Evolutionary conservation across 2,888 invertebrate species (phyloP), one percentile per base, ranked within the genome.

Genomic region (Patella caerulea): DNA sequence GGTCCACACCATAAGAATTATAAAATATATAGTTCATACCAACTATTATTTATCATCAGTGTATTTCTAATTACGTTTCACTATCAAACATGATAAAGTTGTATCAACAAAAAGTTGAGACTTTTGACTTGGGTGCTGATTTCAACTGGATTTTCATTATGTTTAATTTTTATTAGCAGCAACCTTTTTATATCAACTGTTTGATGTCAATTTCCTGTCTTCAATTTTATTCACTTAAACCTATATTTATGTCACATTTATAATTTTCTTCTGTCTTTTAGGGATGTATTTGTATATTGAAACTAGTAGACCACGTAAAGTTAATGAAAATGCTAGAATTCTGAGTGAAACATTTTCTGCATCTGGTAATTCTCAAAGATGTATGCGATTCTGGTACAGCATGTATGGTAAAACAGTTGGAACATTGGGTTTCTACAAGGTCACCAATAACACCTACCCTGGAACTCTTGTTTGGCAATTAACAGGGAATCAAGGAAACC

Each of bases 351-450:
- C 81, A 9, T 81, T 86, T 24, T 71, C 80, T 19, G 75, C 85
- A 9, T 86, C 88, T 34, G 83, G 85, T 59, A 79, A 79, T 55
- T 72, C 82, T n/a, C 73, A 80, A 9, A 79, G 81, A 59, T 90
- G 90, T 65, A 65, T 65, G 65, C n/a, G 72, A 15, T 90, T 90
- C 82, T 88, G 87, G 88, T 91, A 88, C 82, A 86, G 86, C 82
- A 89, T 91, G 90, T 84, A 86, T 77, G 91, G 91, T 9, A 71
- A 72, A n/a, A 79, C 82, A 24, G 83, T 87, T 17, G 91, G 90
- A 14, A 80, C 83, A 9, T 86, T 91, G 65, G 84, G 83, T 55
- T 84, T 90, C 19, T 87, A 86, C 76, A 70, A 83, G 52, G 81
- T 82, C n/a, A 78, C 82, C 55, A 86, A 86, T 76, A 83, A 85